Evolutionary conservation across 2,888 invertebrate genomes (phyloP).

Genomic region (Papilio protenor): DNA sequence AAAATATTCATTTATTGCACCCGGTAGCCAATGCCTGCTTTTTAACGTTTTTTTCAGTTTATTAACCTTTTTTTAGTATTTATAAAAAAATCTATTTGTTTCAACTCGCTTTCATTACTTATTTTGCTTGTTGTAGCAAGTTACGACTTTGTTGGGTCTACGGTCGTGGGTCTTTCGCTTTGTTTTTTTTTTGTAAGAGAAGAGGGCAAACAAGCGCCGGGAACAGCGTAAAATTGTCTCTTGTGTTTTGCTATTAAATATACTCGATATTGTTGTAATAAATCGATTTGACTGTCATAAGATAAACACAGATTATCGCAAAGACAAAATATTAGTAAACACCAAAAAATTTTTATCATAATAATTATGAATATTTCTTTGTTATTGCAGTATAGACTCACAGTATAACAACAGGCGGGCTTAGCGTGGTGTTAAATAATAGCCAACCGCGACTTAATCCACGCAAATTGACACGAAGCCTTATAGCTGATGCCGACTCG

Average conservation of each 20-base stretch:
- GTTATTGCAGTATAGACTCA: not conserved
- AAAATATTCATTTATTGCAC: no score
- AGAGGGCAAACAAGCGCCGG: no score
- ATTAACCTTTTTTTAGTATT: no score
- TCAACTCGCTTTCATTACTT: not conserved
- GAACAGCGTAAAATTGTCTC: no score
- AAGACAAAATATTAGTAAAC: not conserved
- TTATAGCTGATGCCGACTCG: not conserved
- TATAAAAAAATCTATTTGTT: not conserved
- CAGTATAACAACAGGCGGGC: not conserved
- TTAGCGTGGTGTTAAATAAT: slow-evolving; percentile 17
- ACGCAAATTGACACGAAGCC: slow-evolving; percentile 36
- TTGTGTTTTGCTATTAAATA: no score
- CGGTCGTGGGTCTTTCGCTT: not conserved
- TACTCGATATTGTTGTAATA: not conserved
- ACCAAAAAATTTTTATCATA: not conserved
- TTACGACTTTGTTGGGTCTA: slow-evolving; percentile 15
- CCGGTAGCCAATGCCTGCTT: no score
- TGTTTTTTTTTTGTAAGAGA: not conserved
- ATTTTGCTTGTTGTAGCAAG: not conserved
- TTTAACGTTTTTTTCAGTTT: no score
- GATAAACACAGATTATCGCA: not conserved
- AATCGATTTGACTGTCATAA: not conserved
- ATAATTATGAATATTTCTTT: not conserved
- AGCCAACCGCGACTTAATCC: slow-evolving; percentile 15